Base-by-base conservation (phyloP, 2,113 vertebrate genomes). In the Neodon shergylaensis region DNA sequence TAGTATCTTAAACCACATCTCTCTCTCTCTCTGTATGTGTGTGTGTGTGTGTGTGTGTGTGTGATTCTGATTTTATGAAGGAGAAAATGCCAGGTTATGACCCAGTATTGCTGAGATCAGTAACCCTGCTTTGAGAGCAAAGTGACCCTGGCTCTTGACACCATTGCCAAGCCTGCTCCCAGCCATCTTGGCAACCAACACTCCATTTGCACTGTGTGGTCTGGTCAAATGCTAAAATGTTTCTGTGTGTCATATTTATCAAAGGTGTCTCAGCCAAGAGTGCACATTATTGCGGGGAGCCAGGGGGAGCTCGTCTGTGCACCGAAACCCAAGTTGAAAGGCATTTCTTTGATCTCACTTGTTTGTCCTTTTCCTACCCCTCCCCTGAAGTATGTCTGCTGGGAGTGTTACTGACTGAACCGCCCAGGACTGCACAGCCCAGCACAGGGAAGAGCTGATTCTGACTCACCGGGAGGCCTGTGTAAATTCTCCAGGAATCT, bases 341-440 rank as follows among this genome's bases (percentile, higher is more conserved):
- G 42, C 84, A 95, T 42, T 44, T 73, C 44, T 95, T 86, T 92
- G 70, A 89, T 88, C 72, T 86, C 63, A 94, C 65, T 89, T 44
- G 65, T 19, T 61, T 52, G 19, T 81, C 49, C 42, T 94, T 26
- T 26, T 74, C 52, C 52, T 54, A n/a, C 44, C 61, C 21, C 31
- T 65, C 33, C 17, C 77, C 36, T 81, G 22, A 54, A 85, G 19
- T 91, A 28, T 33, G 39, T 68, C 85, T 92, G 39, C 12, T 68
- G 1, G 49, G 31, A 47, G 14, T 72, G 9, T 36, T 26, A 19
- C 28, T 89, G 44, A 39, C 24, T 44, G 14, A 33, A 11, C 10
- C 13, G 0, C 22, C 39, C 31, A 42, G 77, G 72, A 68, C 22
- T 78, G 3, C 9, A 54, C 0, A 19, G 4, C 52, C 11, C 1